Evolutionary conservation across 1,140 invertebrate species (phyloP).

Genomic region (Acromyrmex heyeri): DNA sequence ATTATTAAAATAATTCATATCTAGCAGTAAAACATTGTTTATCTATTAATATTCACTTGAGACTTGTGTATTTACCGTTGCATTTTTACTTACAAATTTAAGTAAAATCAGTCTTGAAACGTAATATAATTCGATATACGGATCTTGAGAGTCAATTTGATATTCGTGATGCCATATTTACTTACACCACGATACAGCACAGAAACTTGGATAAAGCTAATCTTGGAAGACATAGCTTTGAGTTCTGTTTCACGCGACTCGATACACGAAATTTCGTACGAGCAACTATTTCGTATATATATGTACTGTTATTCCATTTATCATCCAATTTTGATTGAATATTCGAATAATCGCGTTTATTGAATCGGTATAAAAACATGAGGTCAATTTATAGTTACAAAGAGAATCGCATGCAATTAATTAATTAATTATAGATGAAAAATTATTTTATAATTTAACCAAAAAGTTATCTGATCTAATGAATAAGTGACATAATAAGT

Average conservation of each 20-base stretch:
- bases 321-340: slow-evolving; percentile 22
- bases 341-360: not conserved
- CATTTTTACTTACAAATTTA: slow-evolving; percentile 10
- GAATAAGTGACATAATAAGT: not conserved
- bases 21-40: not conserved
- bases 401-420: not conserved
- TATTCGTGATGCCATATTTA: slow-evolving; percentile 32
- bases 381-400: not conserved
- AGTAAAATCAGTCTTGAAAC: slow-evolving; percentile 21
- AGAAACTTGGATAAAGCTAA: slow-evolving; percentile 39
- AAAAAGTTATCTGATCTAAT: not conserved
- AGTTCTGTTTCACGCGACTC: slow-evolving; percentile 3
- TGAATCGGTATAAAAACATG: not conserved
- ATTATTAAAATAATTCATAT: not conserved
- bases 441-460: not conserved
- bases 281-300: not conserved
- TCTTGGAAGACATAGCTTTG: slow-evolving; percentile 32
- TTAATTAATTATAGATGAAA: not conserved
- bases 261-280: slow-evolving; percentile 12
- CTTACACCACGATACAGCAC: not conserved
- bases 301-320: not conserved
- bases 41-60: not conserved
- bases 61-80: not conserved
- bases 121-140: slow-evolving; percentile 18
- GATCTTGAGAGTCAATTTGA: slow-evolving; percentile 24